A percentile compares a stretch with the other conserved stretches of the same genome.
These are phyloP conservation scores for Sphaerophoria rueppellii DNA, from an alignment of 2,888 invertebrate genomes.

Conservation along the genomic window DNA sequence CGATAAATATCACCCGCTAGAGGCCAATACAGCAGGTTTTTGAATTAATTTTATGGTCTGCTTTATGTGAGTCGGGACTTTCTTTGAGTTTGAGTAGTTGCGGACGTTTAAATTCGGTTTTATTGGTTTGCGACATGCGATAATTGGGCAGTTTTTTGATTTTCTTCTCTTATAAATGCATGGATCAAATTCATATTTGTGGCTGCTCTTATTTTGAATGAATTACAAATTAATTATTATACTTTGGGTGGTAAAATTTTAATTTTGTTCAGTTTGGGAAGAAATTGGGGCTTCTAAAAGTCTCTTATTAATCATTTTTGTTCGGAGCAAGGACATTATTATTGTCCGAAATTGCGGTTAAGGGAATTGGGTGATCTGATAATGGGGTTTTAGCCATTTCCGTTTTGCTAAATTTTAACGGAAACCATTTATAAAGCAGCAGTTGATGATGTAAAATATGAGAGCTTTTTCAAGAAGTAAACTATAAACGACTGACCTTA, in stretches of 20 bases:
- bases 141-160: background rate
- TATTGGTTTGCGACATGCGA: conserved; percentile 68
- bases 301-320: conserved; percentile 19
- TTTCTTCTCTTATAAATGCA: background rate
- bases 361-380: background rate
- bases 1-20: conserved; percentile 70
- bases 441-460: too few relatives aligned
- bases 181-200: conserved; percentile 20
- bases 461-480: too few relatives aligned
- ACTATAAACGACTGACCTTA: too few relatives aligned
- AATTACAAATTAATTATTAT: conserved; percentile 21
- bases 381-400: conserved; percentile 26
- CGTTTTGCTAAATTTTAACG: conserved; percentile 27
- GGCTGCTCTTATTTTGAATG: background rate
- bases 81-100: conserved; percentile 37
- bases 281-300: conserved; percentile 13
- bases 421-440: conserved; percentile 10
- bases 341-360: background rate
- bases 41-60: conserved; percentile 72
- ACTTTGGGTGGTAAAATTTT: background rate
- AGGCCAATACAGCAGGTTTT: background rate
- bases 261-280: background rate
- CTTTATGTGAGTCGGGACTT: conserved; percentile 55
- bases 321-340: background rate
- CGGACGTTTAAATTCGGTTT: conserved; percentile 64